phyloP scores from a whole-genome alignment of 2,113 vertebrate genomes.

The Stictonetta naevosa region DNA sequence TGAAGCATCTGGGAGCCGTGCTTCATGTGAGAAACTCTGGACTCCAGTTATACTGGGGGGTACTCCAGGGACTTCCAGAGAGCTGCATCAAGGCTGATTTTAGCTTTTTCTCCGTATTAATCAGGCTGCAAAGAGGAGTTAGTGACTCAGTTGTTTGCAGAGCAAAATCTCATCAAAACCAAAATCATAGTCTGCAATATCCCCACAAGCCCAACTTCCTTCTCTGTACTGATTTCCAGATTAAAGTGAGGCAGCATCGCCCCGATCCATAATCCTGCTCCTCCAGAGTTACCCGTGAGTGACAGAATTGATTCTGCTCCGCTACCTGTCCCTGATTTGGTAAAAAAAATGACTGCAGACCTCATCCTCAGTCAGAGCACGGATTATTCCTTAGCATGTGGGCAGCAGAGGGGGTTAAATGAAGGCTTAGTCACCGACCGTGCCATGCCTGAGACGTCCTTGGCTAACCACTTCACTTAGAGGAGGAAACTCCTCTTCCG shows the following conservation, averaged over 20 bases:
- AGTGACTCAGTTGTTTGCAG: neutral
- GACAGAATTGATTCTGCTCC: conserved; percentile 70
- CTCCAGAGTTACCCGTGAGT: conserved; percentile 59
- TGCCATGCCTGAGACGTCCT: neutral
- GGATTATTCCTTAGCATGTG: neutral
- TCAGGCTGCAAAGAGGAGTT: neutral
- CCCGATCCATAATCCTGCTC: conserved; percentile 66
- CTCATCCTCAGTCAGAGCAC: conserved; percentile 1
- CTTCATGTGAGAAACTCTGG: neutral
- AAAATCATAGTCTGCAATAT: neutral
- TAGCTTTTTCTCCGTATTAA: neutral
- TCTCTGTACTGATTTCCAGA: conserved; percentile 65
- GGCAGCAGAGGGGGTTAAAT: neutral
- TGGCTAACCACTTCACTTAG: neutral
- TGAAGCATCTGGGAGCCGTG: neutral
- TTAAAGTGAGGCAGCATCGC: neutral
- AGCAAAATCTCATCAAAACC: conserved; percentile 36
- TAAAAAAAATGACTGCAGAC: conserved; percentile 8
- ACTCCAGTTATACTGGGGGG: neutral
- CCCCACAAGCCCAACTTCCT: conserved; percentile 47
- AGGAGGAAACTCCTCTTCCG: neutral
- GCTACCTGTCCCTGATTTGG: neutral
- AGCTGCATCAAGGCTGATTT: neutral
- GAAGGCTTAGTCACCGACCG: neutral
- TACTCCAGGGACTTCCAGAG: neutral